Conservation (phyloP, 2,888 invertebrate species). For the Podabrus alpinus region DNA sequence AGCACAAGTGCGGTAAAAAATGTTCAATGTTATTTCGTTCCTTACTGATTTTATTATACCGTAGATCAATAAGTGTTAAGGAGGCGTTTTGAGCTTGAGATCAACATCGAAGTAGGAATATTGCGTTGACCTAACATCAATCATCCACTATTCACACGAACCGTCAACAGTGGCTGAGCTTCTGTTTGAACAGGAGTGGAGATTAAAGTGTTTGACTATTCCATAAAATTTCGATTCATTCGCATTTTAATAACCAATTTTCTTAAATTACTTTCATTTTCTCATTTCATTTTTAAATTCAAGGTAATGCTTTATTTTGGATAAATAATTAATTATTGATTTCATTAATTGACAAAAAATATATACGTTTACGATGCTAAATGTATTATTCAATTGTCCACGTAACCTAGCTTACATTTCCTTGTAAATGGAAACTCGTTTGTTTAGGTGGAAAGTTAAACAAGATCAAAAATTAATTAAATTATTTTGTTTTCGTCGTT, state of each 20-base stretch:
- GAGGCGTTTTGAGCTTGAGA: conserved; percentile 24
- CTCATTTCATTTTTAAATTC: not conserved
- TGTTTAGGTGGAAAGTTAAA: not conserved
- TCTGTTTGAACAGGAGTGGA: conserved; percentile 22
- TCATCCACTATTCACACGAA: conserved; percentile 28
- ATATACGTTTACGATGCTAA: not conserved
- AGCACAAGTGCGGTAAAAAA: not conserved
- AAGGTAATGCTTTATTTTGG: not conserved
- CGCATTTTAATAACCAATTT: conserved; percentile 18
- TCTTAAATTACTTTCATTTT: not conserved
- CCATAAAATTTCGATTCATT: conserved; percentile 19
- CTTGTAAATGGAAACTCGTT: not conserved
- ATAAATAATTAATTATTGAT: not conserved
- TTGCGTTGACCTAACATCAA: conserved; percentile 31
- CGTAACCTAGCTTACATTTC: not conserved
- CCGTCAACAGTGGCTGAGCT: conserved; percentile 23
- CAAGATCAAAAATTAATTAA: not conserved
- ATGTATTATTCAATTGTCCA: not conserved
- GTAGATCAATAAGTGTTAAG: conserved; percentile 24
- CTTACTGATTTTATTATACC: conserved; percentile 15
- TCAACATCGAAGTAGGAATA: conserved; percentile 22
- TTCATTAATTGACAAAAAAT: not conserved
- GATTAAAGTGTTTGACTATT: conserved; percentile 21
- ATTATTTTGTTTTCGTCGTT: not conserved
- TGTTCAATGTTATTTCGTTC: not conserved